Evolutionary conservation across 1,140 invertebrate genomes (phyloP).

Genomic region (Zaprionus nigranus): DNA sequence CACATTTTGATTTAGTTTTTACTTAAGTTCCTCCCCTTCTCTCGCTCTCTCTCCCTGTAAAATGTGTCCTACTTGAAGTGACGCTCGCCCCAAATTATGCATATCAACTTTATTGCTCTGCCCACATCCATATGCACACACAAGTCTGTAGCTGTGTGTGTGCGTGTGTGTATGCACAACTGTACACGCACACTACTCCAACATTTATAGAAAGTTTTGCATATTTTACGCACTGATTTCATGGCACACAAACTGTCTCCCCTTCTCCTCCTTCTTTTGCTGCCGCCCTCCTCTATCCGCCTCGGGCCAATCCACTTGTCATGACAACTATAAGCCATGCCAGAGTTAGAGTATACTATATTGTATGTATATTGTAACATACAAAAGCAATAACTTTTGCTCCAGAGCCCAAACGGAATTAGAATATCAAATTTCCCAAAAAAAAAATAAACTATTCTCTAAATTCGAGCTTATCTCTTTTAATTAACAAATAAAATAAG

Average conservation of each 20-base stretch:
- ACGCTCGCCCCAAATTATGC: conserved; percentile 74
- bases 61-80: conserved; percentile 47
- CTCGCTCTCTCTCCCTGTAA: conserved; percentile 12
- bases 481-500: not conserved
- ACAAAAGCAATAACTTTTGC: conserved; percentile 9
- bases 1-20: conserved; percentile 68
- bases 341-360: conserved; percentile 10
- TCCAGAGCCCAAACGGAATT: not conserved
- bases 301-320: conserved; percentile 27
- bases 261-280: not conserved
- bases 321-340: conserved; percentile 11
- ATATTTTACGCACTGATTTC: conserved; percentile 69
- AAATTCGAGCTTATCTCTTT: not conserved
- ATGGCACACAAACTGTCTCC: conserved; percentile 18
- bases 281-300: not conserved
- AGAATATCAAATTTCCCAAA: not conserved
- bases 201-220: conserved; percentile 58
- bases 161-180: not conserved
- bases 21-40: conserved; percentile 14
- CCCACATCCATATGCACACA: conserved; percentile 47
- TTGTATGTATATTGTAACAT: not conserved
- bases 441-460: not conserved
- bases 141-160: conserved; percentile 13
- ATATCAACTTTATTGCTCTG: conserved; percentile 72
- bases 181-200: conserved; percentile 22